These are phyloP conservation scores for Leptinotarsa haldemani DNA, from an alignment of 2,888 invertebrate genomes.

Conservation along the genomic window DNA sequence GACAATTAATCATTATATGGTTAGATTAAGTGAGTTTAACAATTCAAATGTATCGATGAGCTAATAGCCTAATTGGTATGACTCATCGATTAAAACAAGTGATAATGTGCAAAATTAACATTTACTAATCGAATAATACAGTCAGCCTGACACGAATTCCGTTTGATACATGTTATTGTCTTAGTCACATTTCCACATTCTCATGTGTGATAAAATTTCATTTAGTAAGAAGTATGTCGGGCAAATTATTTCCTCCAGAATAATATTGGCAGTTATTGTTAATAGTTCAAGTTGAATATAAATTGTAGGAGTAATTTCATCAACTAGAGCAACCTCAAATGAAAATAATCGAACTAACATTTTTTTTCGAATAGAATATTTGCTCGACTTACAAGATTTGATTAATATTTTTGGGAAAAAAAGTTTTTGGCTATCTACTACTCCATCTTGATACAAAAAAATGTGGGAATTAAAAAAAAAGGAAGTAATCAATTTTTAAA, in stretches of 20 bases:
- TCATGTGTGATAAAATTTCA: background rate
- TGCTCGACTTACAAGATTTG: no score
- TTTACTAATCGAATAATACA: conserved; percentile 47
- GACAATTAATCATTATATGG: conserved; percentile 51
- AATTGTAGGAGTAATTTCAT: background rate
- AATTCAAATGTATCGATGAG: conserved; percentile 63
- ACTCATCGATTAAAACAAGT: conserved; percentile 56
- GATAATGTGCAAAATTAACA: conserved; percentile 52
- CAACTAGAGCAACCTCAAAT: background rate
- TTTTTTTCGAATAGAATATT: no score
- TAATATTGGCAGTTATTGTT: background rate
- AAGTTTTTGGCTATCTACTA: no score
- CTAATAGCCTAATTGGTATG: conserved; percentile 60
- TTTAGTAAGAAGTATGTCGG: background rate
- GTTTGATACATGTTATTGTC: conserved; percentile 13
- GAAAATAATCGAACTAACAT: no score
- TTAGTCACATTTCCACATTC: conserved; percentile 16
- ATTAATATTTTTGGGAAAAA: no score
- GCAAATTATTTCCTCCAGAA: background rate
- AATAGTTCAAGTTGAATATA: background rate
- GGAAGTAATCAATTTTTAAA: no score
- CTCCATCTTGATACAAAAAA: no score
- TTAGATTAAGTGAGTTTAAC: conserved; percentile 56
- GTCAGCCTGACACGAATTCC: conserved; percentile 42
- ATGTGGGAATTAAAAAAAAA: no score